Conservation (phyloP, 1,140 invertebrate species). For the Tachypleus tridentatus region DNA sequence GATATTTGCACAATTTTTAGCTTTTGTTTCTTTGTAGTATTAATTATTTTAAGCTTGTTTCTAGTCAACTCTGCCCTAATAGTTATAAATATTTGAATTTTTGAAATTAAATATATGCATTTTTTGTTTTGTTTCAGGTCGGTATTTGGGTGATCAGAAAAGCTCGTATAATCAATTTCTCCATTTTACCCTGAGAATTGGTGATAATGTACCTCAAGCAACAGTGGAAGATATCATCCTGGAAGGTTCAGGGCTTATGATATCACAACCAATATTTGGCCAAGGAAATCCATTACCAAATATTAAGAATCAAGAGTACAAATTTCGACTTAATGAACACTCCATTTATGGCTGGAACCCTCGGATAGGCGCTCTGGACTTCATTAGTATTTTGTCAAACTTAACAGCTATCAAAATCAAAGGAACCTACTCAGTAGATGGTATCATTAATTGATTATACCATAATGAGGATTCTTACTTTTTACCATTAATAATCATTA, state of each 20-base stretch:
- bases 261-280: conserved; percentile 80
- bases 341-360: conserved; percentile 85
- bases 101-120: conserved; percentile 6
- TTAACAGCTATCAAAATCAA: conserved; percentile 87
- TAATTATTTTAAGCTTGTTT: no score
- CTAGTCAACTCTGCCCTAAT: no score
- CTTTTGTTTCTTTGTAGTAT: no score
- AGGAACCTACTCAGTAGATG: conserved; percentile 65
- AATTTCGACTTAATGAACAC: conserved; percentile 79
- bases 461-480: no score
- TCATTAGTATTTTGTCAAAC: conserved; percentile 83
- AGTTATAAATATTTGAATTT: no score
- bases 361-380: conserved; percentile 63
- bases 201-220: conserved; percentile 50
- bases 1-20: no score
- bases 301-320: conserved; percentile 55
- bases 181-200: conserved; percentile 76
- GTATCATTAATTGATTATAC: no score
- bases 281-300: conserved; percentile 73
- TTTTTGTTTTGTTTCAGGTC: conserved; percentile 40
- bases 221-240: conserved; percentile 74
- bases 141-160: conserved; percentile 83
- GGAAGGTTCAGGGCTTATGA: conserved; percentile 63
- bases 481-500: no score
- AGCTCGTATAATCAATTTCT: conserved; percentile 89